Percentiles rank a stretch among this genome's conserved stretches.
Evolutionary conservation across 2,888 invertebrate species (phyloP).

Genomic region (Stenodema calcarata): DNA sequence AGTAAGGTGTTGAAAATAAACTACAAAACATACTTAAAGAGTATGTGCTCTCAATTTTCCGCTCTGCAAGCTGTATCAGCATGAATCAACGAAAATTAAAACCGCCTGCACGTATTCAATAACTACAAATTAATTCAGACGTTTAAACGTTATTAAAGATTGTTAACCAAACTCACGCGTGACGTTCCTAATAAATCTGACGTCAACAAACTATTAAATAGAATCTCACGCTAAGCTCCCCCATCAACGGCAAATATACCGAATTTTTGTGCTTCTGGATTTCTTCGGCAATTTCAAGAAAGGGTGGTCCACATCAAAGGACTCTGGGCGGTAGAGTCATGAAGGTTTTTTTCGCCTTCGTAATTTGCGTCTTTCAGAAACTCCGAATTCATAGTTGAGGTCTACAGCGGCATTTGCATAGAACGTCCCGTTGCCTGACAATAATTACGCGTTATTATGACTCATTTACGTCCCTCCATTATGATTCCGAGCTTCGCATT

Average conservation of each 20-base stretch:
- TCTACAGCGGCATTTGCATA: not conserved
- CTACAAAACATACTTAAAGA: not conserved
- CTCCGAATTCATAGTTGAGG: not conserved
- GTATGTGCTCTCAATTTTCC: not conserved
- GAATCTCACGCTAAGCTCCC: not conserved
- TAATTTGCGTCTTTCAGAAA: not conserved
- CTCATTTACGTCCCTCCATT: conserved; percentile 6
- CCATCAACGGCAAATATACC: not conserved
- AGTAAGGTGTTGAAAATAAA: not conserved
- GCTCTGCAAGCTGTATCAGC: not conserved
- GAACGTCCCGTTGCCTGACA: not conserved
- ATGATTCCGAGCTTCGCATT: not conserved
- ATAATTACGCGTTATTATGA: conserved; percentile 24
- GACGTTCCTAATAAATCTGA: not conserved
- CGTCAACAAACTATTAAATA: not conserved
- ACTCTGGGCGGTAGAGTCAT: not conserved
- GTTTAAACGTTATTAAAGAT: not conserved
- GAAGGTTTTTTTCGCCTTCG: not conserved
- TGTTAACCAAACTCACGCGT: not conserved
- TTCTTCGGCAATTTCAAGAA: not conserved
- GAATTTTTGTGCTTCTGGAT: not conserved
- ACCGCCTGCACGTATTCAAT: not conserved
- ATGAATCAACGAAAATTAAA: not conserved
- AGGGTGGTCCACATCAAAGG: conserved; percentile 24
- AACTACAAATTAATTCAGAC: not conserved